phyloP scores from a whole-genome alignment of 92 coral and sea anemone genomes.

The Porites lobata region DNA sequence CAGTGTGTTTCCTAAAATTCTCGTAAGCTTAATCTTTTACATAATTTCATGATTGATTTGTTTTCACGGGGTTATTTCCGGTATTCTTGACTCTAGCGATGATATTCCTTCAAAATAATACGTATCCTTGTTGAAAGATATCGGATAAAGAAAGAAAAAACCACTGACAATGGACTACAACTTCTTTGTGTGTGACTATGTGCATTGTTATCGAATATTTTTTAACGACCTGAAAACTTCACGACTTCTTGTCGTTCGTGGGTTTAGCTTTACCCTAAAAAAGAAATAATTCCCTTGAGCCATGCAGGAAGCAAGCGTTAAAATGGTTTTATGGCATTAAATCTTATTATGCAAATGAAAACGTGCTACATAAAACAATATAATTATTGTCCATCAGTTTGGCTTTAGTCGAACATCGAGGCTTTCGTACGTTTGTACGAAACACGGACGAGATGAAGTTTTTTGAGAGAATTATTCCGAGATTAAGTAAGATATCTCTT shows the following conservation, averaged over 20 bases:
- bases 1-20: conserved; percentile 14
- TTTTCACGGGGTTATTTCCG: conserved; percentile 30
- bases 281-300: background rate
- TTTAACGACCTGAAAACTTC: background rate
- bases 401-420: conserved; percentile 30
- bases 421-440: conserved; percentile 17
- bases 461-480: background rate
- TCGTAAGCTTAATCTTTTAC: conserved; percentile 5
- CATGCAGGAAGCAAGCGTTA: background rate
- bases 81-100: background rate
- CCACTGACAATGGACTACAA: conserved; percentile 22
- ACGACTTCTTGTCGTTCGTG: background rate
- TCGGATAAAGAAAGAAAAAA: background rate
- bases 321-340: background rate
- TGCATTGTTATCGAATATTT: conserved; percentile 26
- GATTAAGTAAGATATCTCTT: background rate
- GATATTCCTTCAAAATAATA: conserved; percentile 3
- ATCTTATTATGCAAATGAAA: conserved; percentile 75
- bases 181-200: conserved; percentile 29
- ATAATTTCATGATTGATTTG: background rate
- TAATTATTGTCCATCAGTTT: conserved; percentile 21
- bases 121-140: conserved; percentile 12
- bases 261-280: background rate
- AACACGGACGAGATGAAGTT: background rate
- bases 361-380: conserved; percentile 57